These are phyloP conservation scores for Gandaritis pyraliata DNA, from an alignment of 2,888 invertebrate species.

Conservation along the genomic window DNA sequence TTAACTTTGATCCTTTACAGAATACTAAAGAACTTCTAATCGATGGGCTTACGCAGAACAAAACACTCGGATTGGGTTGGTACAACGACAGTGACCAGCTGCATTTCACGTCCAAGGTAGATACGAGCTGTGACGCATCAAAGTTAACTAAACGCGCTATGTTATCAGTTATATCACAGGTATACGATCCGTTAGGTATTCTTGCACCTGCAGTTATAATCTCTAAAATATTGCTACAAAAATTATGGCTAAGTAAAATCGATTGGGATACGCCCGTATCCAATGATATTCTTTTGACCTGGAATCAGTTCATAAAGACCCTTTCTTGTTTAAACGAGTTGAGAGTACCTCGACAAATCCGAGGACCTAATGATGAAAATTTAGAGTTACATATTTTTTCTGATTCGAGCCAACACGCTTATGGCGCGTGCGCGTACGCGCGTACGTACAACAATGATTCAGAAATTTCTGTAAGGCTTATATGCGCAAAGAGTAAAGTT, in stretches of 20 bases:
- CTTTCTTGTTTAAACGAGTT: not conserved
- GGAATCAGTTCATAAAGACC: not conserved
- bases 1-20: not conserved
- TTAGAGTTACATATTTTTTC: conserved; percentile 1
- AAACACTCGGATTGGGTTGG: conserved; percentile 5
- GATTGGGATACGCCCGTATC: not conserved
- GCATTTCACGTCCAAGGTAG: not conserved
- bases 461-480: not conserved
- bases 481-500: conserved; percentile 6
- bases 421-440: conserved; percentile 8
- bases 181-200: conserved; percentile 7
- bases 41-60: not conserved
- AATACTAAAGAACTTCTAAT: not conserved
- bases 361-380: not conserved
- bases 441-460: not conserved
- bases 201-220: not conserved
- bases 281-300: not conserved
- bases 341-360: not conserved
- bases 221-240: conserved; percentile 1
- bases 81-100: not conserved
- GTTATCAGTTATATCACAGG: conserved; percentile 1
- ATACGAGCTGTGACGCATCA: no score
- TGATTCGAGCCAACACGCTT: not conserved
- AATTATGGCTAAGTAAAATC: conserved; percentile 6
- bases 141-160: not conserved